Conservation (phyloP, 2,113 vertebrate species). For the Carollia perspicillata region DNA sequence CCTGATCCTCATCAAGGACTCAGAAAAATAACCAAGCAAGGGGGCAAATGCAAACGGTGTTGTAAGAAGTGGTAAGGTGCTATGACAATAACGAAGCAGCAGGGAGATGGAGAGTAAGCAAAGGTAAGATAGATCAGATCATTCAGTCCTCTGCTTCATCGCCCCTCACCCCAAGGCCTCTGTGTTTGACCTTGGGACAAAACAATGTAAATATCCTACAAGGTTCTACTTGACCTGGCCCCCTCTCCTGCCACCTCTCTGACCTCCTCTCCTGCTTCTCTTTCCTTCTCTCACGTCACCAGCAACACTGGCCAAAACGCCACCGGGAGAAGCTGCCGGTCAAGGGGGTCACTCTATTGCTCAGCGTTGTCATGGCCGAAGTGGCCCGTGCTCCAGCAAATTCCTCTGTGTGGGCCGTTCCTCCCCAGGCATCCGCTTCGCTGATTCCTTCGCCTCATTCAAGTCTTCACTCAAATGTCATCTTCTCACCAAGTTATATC, state of each 20-base stretch:
- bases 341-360: accelerated
- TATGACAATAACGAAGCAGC: neutral
- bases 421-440: neutral
- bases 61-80: neutral
- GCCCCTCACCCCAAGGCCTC: neutral
- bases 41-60: neutral
- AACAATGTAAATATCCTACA: neutral
- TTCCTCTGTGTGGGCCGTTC: neutral
- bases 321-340: neutral
- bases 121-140: neutral
- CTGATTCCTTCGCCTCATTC: neutral
- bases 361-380: too few species aligned
- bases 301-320: neutral
- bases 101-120: neutral
- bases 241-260: neutral
- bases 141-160: neutral
- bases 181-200: neutral
- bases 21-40: neutral
- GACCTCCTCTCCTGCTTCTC: neutral
- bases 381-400: neutral
- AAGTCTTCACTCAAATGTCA: neutral
- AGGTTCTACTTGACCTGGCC: neutral
- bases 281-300: neutral
- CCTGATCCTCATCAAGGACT: neutral
- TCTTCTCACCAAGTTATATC: neutral